Evolutionary conservation across 2,113 vertebrate genomes (phyloP).

Genomic region (Cheirogaleus medius): DNA sequence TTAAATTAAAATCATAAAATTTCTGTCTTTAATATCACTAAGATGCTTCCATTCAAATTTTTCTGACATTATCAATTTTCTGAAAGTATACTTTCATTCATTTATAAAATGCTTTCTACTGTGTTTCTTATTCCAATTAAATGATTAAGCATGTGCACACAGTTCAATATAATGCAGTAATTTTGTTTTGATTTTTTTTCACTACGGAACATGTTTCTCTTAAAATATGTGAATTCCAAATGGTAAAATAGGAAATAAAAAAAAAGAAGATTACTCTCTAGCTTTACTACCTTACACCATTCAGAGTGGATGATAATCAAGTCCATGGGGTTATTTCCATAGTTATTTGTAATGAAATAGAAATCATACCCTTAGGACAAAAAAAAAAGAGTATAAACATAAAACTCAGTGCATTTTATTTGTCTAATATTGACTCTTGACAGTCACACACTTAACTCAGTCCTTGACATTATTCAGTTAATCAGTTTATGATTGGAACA

Average conservation of each 20-base stretch:
- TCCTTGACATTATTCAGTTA: not conserved
- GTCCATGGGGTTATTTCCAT: not conserved
- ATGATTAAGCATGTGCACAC: not conserved
- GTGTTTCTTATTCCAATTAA: conserved; percentile 44
- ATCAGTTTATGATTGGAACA: not conserved
- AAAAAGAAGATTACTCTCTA: not conserved
- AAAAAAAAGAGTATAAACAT: not conserved
- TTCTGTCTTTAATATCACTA: not conserved
- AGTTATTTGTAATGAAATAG: not conserved
- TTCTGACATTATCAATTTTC: not conserved
- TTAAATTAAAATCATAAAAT: conserved; percentile 52
- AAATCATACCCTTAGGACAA: not conserved
- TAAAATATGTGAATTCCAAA: not conserved
- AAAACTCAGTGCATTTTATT: not conserved
- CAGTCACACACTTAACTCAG: not conserved
- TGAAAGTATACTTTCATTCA: conserved; percentile 10
- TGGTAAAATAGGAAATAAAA: not conserved
- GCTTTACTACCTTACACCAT: not conserved
- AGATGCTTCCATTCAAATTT: not conserved
- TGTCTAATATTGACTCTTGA: not conserved
- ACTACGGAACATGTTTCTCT: not conserved
- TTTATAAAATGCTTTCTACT: conserved; percentile 29
- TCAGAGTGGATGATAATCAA: not conserved
- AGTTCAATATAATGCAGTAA: not conserved
- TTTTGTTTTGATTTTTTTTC: not conserved